A percentile compares a stretch with the other conserved stretches of the same genome.
Evolutionary conservation across 2,797 vertebrate genomes (phyloP).

Genomic region (Tapera naevia): DNA sequence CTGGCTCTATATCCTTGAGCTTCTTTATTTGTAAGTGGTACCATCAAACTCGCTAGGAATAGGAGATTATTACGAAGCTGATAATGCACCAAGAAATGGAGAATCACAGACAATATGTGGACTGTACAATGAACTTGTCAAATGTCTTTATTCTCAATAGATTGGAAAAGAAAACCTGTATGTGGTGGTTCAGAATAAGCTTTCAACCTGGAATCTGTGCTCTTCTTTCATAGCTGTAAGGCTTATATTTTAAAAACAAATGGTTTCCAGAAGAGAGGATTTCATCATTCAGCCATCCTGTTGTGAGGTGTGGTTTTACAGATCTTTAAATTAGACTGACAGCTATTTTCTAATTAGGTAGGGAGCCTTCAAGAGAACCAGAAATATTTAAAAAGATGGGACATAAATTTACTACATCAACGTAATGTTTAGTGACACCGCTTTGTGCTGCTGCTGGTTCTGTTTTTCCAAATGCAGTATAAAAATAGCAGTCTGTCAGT

Average conservation of each 20-base stretch:
- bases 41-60: neutral
- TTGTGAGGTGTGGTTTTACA: neutral
- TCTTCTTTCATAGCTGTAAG: neutral
- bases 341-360: conserved; percentile 1
- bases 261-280: neutral
- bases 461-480: neutral
- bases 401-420: neutral
- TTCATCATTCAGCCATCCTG: neutral
- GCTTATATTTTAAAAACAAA: neutral
- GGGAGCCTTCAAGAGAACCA: neutral
- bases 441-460: neutral
- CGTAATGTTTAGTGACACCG: neutral
- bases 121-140: neutral
- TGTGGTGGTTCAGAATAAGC: neutral
- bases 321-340: neutral
- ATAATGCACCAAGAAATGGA: neutral
- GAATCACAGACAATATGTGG: neutral
- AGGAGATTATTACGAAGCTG: neutral
- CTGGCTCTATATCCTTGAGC: neutral
- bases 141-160: neutral
- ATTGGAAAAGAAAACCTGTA: neutral
- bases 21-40: neutral
- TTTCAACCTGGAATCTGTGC: neutral
- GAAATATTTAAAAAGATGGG: neutral
- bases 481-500: neutral